These are phyloP conservation scores for Boulengeromyrus knoepffleri DNA, from an alignment of 2,113 vertebrate species.

Conservation along the genomic window DNA sequence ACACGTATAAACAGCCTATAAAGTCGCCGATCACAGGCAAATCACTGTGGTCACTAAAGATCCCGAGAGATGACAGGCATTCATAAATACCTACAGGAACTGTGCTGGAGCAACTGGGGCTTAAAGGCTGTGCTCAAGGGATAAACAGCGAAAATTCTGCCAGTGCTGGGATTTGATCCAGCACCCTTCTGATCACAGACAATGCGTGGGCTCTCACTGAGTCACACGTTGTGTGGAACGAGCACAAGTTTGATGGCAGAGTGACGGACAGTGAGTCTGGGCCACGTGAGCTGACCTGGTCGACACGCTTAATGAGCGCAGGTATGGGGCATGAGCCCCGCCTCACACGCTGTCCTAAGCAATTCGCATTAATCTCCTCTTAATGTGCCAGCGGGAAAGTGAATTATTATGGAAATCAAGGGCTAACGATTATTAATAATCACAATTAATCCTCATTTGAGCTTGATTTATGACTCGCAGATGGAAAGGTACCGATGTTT, in stretches of 20 bases:
- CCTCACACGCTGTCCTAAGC: not conserved
- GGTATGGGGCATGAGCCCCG: not conserved
- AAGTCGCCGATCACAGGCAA: not conserved
- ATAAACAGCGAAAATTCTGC: not conserved
- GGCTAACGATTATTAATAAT: slow-evolving; percentile 17
- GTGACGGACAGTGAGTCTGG: not conserved
- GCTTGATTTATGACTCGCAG: not conserved
- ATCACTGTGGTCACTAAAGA: not conserved
- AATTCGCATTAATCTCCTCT: slow-evolving; percentile 22
- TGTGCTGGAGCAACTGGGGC: not conserved
- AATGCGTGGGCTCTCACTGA: not conserved
- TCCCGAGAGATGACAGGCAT: not conserved
- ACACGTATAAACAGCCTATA: not conserved
- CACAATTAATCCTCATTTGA: slow-evolving; percentile 16
- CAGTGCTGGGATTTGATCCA: not conserved
- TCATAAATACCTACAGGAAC: not conserved
- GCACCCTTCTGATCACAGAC: not conserved
- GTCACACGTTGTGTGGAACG: not conserved
- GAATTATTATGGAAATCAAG: slow-evolving; percentile 15
- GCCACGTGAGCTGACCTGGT: not conserved
- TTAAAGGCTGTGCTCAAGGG: not conserved
- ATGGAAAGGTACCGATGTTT: not conserved
- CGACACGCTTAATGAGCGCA: not conserved
- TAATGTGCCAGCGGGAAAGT: slow-evolving; percentile 17
- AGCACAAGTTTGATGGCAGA: not conserved